These are phyloP conservation scores for Alsophila aescularia DNA, from an alignment of 2,888 invertebrate species.

Conservation along the genomic window DNA sequence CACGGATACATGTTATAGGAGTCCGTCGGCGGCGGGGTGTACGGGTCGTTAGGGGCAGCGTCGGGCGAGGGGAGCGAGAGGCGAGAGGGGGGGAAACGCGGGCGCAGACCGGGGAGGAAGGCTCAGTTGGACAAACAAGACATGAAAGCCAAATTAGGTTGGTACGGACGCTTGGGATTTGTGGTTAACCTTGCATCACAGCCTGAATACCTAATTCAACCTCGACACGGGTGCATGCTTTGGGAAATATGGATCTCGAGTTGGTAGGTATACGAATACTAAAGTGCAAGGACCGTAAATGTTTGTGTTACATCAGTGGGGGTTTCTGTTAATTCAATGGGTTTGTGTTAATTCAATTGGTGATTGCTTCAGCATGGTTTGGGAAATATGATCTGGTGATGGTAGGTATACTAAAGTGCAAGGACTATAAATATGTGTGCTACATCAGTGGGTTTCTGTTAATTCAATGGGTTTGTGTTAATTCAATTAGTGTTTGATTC, in stretches of 20 bases:
- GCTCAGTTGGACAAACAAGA: slow-evolving; percentile 94
- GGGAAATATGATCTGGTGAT: too few species aligned
- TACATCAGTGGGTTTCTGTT: neutral
- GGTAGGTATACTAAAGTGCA: neutral
- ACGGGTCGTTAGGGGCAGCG: slow-evolving; percentile 68
- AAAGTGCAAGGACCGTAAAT: neutral
- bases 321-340: neutral
- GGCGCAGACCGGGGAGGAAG: slow-evolving; percentile 94
- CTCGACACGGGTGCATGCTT: neutral
- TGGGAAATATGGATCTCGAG: neutral
- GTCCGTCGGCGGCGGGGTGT: slow-evolving; percentile 66
- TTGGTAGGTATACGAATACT: neutral
- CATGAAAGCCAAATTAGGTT: slow-evolving; percentile 96
- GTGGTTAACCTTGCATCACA: neutral
- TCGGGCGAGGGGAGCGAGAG: slow-evolving; percentile 85
- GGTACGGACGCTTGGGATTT: slow-evolving; percentile 37
- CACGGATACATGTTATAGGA: slow-evolving; percentile 55
- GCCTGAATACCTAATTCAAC: neutral
- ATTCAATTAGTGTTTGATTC: neutral
- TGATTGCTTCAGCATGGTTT: neutral
- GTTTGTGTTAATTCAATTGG: neutral
- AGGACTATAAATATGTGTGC: neutral
- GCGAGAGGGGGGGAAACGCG: slow-evolving; percentile 93
- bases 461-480: neutral
- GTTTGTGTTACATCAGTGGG: neutral